Evolutionary conservation across 2,797 vertebrate genomes (phyloP).

Genomic region (Fratercula arctica): DNA sequence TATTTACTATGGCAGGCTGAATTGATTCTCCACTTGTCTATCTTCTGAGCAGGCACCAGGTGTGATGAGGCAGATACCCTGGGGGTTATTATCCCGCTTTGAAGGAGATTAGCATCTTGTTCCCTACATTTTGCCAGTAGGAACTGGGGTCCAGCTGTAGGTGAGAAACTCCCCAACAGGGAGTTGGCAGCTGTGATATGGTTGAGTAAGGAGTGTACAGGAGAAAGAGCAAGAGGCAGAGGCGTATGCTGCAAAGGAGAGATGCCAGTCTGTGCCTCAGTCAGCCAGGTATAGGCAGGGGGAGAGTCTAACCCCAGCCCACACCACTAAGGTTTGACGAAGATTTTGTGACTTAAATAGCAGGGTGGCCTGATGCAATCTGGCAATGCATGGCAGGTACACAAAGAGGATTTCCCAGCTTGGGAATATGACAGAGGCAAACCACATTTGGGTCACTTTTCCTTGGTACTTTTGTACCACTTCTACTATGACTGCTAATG

Average conservation of each 20-base stretch:
- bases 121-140: not conserved
- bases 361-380: not conserved
- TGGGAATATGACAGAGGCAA: not conserved
- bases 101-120: not conserved
- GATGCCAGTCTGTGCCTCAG: not conserved
- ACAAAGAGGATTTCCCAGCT: not conserved
- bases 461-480: not conserved
- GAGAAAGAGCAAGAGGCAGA: not conserved
- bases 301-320: not conserved
- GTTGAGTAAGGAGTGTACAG: not conserved
- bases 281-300: not conserved
- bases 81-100: not conserved
- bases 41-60: not conserved
- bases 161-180: not conserved
- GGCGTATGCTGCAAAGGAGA: not conserved
- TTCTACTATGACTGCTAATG: not conserved
- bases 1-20: not conserved
- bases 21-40: not conserved
- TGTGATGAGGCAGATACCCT: not conserved
- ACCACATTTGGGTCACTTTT: not conserved
- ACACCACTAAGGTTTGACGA: not conserved
- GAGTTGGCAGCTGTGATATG: not conserved
- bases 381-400: not conserved
- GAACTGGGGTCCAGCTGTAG: not conserved
- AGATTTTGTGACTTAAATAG: not conserved